Percentiles rank a stretch among this genome's conserved stretches.
Conservation (phyloP, 2,888 invertebrate species). For the Trachelus stipa region DNA sequence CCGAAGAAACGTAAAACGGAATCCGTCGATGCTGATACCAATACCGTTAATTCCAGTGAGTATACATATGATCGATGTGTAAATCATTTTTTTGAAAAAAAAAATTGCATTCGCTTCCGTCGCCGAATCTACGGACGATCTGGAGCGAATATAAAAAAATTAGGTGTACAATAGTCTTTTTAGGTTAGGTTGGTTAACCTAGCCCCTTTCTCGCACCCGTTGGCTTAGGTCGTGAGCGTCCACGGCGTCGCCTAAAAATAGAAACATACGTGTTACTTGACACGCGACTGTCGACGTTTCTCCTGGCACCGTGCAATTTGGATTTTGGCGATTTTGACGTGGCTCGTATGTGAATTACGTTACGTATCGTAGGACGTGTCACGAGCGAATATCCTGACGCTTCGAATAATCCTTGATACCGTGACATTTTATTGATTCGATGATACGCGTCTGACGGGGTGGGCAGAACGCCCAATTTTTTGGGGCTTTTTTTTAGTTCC, state of each 20-base stretch:
- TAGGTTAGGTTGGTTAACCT: background rate
- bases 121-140: too few relatives aligned
- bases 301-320: background rate
- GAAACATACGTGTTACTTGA: background rate
- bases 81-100: too few relatives aligned
- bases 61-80: constrained; percentile 29
- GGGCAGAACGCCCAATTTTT: background rate
- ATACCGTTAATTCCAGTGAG: constrained; percentile 92
- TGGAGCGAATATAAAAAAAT: background rate
- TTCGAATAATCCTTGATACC: background rate
- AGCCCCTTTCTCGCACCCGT: background rate
- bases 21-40: constrained; percentile 89
- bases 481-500: background rate
- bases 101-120: too few relatives aligned
- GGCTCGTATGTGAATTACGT: background rate
- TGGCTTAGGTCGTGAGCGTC: constrained; percentile 2
- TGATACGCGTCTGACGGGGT: background rate
- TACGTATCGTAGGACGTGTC: background rate
- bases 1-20: constrained; percentile 83
- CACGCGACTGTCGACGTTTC: background rate
- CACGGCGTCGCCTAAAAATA: background rate
- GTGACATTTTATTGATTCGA: background rate
- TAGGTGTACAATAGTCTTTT: background rate
- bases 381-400: background rate
- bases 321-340: background rate